phyloP scores from a whole-genome alignment of 2,797 vertebrate species.

The Neostethus bicornis region DNA sequence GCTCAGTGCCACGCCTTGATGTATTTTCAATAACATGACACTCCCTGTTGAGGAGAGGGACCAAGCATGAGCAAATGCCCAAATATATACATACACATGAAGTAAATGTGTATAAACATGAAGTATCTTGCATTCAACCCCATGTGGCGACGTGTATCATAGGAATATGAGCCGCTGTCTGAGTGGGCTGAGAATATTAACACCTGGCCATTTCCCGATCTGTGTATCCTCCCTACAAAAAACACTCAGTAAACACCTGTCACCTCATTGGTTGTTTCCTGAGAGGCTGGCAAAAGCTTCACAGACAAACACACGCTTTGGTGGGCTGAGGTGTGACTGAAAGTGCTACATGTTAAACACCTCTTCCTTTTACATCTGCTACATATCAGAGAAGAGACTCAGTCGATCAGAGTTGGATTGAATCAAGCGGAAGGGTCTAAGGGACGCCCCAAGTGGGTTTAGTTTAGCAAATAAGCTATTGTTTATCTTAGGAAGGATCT shows the following conservation, averaged over 20 bases:
- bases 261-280: conserved; percentile 6
- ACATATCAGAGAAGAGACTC: no score
- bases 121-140: conserved; percentile 19
- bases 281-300: conserved; percentile 11
- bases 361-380: conserved; percentile 46
- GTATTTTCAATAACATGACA: no score
- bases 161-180: conserved; percentile 17
- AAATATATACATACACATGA: no score
- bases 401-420: no score
- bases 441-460: no score
- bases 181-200: not conserved
- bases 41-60: no score
- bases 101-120: no score
- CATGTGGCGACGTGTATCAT: conserved; percentile 46
- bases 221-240: not conserved
- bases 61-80: no score
- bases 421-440: no score
- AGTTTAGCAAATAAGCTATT: no score
- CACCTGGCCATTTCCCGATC: conserved; percentile 1
- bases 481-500: no score
- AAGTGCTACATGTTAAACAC: conserved; percentile 55
- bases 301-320: conserved; percentile 1
- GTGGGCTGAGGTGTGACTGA: conserved; percentile 22
- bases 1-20: no score
- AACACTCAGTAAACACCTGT: conserved; percentile 11